A percentile compares a stretch with the other conserved stretches of the same genome.
phyloP scores from a whole-genome alignment of 2,797 vertebrate genomes.

The Pampus argenteus region DNA sequence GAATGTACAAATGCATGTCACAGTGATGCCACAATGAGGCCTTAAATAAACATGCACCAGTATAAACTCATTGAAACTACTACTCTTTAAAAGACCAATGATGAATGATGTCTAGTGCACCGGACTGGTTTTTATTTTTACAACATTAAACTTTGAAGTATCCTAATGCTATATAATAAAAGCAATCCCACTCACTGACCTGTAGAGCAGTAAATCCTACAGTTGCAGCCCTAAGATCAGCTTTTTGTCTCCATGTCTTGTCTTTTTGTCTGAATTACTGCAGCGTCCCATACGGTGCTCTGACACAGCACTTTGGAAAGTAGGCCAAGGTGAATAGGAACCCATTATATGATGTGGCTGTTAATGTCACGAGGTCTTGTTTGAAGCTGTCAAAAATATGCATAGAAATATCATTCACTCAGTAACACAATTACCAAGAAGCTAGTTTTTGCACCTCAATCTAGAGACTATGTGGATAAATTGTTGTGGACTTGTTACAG shows the following conservation, averaged over 20 bases:
- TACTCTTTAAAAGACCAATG: slow-evolving; percentile 12
- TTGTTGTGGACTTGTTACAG: slow-evolving; percentile 47
- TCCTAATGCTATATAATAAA: slow-evolving; percentile 4
- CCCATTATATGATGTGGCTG: slow-evolving; percentile 17
- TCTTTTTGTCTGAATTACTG: slow-evolving; percentile 47
- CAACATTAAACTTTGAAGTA: slow-evolving; percentile 21
- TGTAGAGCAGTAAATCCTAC: slow-evolving; percentile 26
- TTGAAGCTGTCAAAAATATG: slow-evolving; percentile 23
- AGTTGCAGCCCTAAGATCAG: slow-evolving; percentile 23
- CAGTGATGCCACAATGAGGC: slow-evolving; percentile 1
- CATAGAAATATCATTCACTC: slow-evolving; percentile 12
- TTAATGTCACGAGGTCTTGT: neutral
- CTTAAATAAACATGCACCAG: neutral
- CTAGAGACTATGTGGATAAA: slow-evolving; percentile 30
- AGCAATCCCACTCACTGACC: slow-evolving; percentile 9
- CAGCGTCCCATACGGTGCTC: slow-evolving; percentile 48
- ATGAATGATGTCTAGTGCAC: neutral
- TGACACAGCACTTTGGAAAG: slow-evolving; percentile 68
- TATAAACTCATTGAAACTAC: neutral
- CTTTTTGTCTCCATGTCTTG: slow-evolving; percentile 27
- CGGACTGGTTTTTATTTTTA: slow-evolving; percentile 26
- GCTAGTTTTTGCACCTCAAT: slow-evolving; percentile 20
- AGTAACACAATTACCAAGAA: slow-evolving; percentile 7
- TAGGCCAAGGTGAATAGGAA: slow-evolving; percentile 57
- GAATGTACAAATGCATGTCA: slow-evolving; percentile 30